phyloP scores from a whole-genome alignment of 30 jellyfish, hydroid and myxozoan species.

The Rhopilema esculentum region DNA sequence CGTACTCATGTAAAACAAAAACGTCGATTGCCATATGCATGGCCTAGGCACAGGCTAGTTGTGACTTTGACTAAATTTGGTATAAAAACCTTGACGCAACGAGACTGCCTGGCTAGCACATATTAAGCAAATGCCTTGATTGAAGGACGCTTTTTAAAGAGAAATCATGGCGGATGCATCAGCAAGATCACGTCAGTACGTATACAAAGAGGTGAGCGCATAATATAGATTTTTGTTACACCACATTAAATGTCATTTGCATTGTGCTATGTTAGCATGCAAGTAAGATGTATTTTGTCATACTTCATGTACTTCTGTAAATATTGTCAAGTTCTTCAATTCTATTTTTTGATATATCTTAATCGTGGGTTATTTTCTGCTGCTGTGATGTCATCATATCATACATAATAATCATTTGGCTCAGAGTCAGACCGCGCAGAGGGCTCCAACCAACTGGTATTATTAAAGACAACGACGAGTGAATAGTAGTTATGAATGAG shows the following conservation, averaged over 20 bases:
- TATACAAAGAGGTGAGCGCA: conserved; percentile 1
- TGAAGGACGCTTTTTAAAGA: background rate
- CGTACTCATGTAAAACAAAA: background rate
- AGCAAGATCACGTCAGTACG: conserved; percentile 7
- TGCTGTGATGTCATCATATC: too few species aligned
- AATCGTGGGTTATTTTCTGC: too few species aligned
- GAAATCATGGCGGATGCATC: conserved; percentile 25
- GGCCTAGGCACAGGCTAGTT: background rate
- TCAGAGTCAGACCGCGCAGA: too few species aligned
- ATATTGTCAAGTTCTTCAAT: too few species aligned
- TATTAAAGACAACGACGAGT: too few species aligned
- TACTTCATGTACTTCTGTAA: too few species aligned
- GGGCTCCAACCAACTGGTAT: too few species aligned
- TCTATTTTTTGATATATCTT: too few species aligned
- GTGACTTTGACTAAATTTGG: background rate
- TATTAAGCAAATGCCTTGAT: background rate
- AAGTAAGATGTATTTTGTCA: too few species aligned
- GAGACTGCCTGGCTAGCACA: background rate
- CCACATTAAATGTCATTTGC: too few species aligned
- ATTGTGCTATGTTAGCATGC: background rate
- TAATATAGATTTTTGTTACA: background rate
- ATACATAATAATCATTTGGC: too few species aligned
- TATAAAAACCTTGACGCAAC: background rate
- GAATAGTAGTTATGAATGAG: too few species aligned
- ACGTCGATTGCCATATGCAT: background rate